Evolutionary conservation across 2,888 invertebrate genomes (phyloP).

Genomic region (Opisthograptis luteolata): DNA sequence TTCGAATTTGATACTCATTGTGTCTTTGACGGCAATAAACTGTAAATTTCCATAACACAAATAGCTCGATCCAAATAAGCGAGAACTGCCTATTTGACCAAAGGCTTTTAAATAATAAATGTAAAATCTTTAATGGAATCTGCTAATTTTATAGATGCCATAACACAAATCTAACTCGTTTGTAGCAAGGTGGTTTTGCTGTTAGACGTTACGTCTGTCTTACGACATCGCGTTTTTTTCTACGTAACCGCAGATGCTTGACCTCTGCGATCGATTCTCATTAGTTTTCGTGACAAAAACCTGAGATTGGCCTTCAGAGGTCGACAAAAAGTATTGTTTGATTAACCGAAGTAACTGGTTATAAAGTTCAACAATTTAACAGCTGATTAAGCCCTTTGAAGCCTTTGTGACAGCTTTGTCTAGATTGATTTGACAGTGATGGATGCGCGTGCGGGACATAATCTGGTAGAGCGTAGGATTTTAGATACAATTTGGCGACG

Average conservation of each 20-base stretch:
- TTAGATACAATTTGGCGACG: too few relatives aligned
- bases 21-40: too few relatives aligned
- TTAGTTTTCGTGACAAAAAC: constrained; percentile 20
- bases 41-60: too few relatives aligned
- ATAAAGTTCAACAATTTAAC: constrained; percentile 12
- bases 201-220: constrained; percentile 10
- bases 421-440: neutral
- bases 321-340: constrained; percentile 24
- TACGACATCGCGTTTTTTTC: constrained; percentile 15
- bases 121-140: constrained; percentile 4
- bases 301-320: constrained; percentile 7
- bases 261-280: constrained; percentile 25
- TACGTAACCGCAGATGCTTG: constrained; percentile 9
- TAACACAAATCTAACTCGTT: constrained; percentile 18
- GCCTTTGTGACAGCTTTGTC: constrained; percentile 2
- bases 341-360: constrained; percentile 12
- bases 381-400: constrained; percentile 9
- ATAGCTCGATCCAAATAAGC: too few relatives aligned
- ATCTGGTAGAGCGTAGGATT: too few relatives aligned
- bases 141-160: constrained; percentile 8
- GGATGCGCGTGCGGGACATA: too few relatives aligned
- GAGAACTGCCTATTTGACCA: too few relatives aligned
- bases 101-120: neutral
- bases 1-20: too few relatives aligned
- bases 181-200: constrained; percentile 6